Base-by-base conservation (phyloP, 2,797 vertebrate species). In the Melanitta fusca region DNA sequence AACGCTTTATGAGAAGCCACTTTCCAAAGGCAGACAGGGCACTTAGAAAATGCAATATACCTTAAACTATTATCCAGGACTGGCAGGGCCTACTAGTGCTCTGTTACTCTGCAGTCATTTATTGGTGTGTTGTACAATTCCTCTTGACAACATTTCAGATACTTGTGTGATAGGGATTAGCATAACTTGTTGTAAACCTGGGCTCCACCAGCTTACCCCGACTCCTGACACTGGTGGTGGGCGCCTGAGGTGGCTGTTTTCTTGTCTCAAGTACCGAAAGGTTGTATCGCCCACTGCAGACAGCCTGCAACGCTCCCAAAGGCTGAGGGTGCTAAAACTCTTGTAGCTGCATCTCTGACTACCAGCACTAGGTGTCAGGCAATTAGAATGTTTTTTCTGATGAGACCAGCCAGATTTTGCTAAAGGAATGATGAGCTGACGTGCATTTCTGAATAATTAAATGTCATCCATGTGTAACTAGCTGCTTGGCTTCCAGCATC, bases 21-120 rank as follows among this genome's bases (percentile, higher is more conserved):
- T 38, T 75, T n/a, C 32, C n/a, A 27, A 49, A 61, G 70, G 58
- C 15, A 9, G n/a, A 30, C 25, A 27, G 2, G 22, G 41, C 20
- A 19, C 25, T 54, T 34, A 15, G 13, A 24, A 79, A 25, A 41
- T 20, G 19, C 12, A 13, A 7, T 13, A 19, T 11, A 27, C 3
- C 0, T 57, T 13, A 6, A 12, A n/a, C 15, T 6, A 2, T 36
- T 74, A 7, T 8, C 5, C 1, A 38, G 64, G 28, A 7, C 22
- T 24, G 13, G 32, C 16, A 32, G 21, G n/a, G 53, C 12, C 9
- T n/a, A 39, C 17, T 4, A 17, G 47, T 13, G 8, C 12, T 34
- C 27, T 7, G 14, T 15, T 32, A 4, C 41, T 5, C 12, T 19
- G 64, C 88, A 45, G 83, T 8, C 4, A 6, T 4, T 8, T 11